Percentiles rank a stretch among this genome's conserved stretches.
phyloP scores from a whole-genome alignment of 2,888 invertebrate species.

The Eudasyphora cyanicolor region DNA sequence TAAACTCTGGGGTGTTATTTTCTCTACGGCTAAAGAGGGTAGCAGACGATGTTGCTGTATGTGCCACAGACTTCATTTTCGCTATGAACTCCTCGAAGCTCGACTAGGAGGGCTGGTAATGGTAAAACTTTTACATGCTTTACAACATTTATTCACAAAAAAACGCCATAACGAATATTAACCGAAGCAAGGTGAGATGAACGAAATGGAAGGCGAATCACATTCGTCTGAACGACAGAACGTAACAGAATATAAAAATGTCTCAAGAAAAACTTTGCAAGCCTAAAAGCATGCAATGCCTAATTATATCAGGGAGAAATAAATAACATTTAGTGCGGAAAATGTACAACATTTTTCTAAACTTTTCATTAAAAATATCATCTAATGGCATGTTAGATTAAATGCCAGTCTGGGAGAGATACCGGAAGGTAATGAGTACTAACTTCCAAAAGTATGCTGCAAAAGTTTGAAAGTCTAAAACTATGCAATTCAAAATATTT shows the following conservation, averaged over 20 bases:
- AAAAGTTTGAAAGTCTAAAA: constrained; percentile 1
- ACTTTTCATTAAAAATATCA: not conserved
- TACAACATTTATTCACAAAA: not conserved
- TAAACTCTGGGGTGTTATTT: constrained; percentile 35
- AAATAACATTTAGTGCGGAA: not conserved
- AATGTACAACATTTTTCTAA: not conserved
- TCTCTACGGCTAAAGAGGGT: not conserved
- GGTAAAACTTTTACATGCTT: not conserved
- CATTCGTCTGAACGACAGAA: not conserved
- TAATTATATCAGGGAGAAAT: not conserved
- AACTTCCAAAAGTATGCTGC: not conserved
- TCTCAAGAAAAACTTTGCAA: not conserved
- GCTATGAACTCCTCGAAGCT: not conserved
- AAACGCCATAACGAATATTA: not conserved
- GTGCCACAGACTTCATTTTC: not conserved
- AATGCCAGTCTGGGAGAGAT: not conserved
- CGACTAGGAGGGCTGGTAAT: not conserved
- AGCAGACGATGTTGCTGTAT: not conserved
- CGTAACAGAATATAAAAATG: not conserved
- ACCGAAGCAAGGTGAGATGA: not conserved
- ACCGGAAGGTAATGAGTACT: not conserved
- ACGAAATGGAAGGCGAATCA: not conserved
- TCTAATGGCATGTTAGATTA: not conserved
- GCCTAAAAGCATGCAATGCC: not conserved
- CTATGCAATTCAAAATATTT: not conserved